Evolutionary conservation across 2,797 vertebrate genomes (phyloP).

Genomic region (Chiloscyllium punctatum): DNA sequence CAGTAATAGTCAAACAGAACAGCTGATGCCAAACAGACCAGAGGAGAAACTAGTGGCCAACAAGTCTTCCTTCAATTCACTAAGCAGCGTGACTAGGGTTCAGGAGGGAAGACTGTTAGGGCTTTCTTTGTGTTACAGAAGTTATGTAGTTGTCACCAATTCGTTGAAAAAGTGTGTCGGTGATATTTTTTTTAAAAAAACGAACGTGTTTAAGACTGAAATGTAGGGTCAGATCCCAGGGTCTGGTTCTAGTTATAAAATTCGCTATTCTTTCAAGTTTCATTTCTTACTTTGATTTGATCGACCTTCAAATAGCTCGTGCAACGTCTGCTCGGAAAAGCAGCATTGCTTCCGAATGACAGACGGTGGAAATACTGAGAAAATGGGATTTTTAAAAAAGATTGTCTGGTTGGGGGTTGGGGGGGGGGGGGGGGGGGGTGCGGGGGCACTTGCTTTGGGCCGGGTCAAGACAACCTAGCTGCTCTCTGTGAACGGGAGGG

Average conservation of each 20-base stretch:
- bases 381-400: slow-evolving; percentile 44
- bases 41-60: background rate
- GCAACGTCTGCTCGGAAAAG: background rate
- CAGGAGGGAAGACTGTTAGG: background rate
- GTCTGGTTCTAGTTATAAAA: slow-evolving; percentile 1
- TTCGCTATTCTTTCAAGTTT: background rate
- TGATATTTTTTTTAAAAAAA: background rate
- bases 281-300: background rate
- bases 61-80: background rate
- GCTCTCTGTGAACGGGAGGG: slow-evolving; percentile 36
- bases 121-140: background rate
- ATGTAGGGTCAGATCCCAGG: background rate
- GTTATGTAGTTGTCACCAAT: background rate
- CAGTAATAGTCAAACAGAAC: background rate
- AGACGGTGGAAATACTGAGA: background rate
- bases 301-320: background rate
- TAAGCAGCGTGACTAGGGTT: background rate
- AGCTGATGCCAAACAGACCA: background rate
- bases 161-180: background rate
- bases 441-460: background rate
- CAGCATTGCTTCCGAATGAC: background rate
- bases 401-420: slow-evolving; percentile 43
- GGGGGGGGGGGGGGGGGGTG: slow-evolving; percentile 41
- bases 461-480: background rate
- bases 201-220: background rate